Evolutionary conservation across 92 coral and sea anemone genomes (phyloP), one percentile per base, ranked within the genome.

Genomic region (Porites cylindrica): DNA sequence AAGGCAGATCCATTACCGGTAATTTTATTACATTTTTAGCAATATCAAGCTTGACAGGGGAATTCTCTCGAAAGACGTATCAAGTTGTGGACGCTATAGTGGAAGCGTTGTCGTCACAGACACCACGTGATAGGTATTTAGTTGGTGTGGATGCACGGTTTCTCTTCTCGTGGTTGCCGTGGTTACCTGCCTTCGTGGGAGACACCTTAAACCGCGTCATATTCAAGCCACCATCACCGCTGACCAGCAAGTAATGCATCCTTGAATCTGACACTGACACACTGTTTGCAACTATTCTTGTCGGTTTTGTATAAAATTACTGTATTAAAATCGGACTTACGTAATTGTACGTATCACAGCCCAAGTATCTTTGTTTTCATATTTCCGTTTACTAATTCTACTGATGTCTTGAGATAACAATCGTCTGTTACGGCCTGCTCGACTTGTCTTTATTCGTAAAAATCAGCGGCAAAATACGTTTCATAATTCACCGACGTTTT

Each of bases 41-140:
- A 50, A 77, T 77, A 10, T 38, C 19, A n/a, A 38, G 61, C 21
- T 10, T 62, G 17, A 11, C 26, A 50, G 9, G 6, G 23, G 6
- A 8, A 4, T 11, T 9, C 53, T 77, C 82, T 32, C 56, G 58
- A 13, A 26, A 89, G 82, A 94, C 92, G 1, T 18, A 61, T 24
- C 85, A 87, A 82, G 95, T 94, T 60, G 88, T 94, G 9, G 61
- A 64, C 59, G 93, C 92, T 16, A 90, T 91, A 93, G 89, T 86
- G 43, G 95, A 92, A 7, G 94, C 95, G 10, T 68, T 94, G 61
- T 71, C 90, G 16, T 92, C 97, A 13, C 69, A 80, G 47, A 70
- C 88, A 29, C 97, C 95, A 60, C 88, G 74, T 66, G 53, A 83
- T 43, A 85, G 97, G 50, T 92, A 92, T 65, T 19, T 86, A 2